A percentile compares a stretch with the other conserved stretches of the same genome.
Evolutionary conservation across 1,140 invertebrate genomes (phyloP).

Genomic region (Brachionus sp.): DNA sequence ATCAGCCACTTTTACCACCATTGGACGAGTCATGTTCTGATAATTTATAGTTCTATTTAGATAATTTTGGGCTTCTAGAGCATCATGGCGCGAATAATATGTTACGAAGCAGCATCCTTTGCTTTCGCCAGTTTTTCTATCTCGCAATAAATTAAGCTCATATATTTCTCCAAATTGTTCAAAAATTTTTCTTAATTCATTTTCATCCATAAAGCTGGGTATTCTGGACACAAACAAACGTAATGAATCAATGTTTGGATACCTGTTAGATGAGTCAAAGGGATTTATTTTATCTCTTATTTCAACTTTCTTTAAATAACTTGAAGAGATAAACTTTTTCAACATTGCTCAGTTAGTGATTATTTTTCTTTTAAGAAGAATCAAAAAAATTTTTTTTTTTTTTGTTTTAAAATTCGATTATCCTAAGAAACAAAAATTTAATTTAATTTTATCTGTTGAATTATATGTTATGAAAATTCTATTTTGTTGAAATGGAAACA

Average conservation of each 20-base stretch:
- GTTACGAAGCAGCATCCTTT: constrained; percentile 67
- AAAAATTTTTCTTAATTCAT: constrained; percentile 44
- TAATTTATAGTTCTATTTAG: constrained; percentile 36
- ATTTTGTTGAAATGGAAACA: constrained; percentile 41
- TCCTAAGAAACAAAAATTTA: constrained; percentile 35
- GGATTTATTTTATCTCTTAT: not conserved
- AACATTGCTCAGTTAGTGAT: not conserved
- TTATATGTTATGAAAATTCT: not conserved
- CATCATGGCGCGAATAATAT: constrained; percentile 45
- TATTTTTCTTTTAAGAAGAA: not conserved
- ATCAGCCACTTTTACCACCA: constrained; percentile 45
- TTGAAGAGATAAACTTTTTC: not conserved
- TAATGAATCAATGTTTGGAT: constrained; percentile 38
- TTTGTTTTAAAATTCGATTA: constrained; percentile 26
- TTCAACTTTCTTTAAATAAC: constrained; percentile 11
- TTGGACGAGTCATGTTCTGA: constrained; percentile 39
- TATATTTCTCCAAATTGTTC: constrained; percentile 43
- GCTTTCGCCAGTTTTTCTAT: constrained; percentile 68
- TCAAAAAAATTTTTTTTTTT: not conserved
- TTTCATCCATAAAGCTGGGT: constrained; percentile 43
- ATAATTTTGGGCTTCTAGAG: constrained; percentile 44
- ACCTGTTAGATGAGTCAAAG: not conserved
- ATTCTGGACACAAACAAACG: constrained; percentile 46
- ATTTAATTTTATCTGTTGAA: not conserved
- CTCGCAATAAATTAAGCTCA: constrained; percentile 41